phyloP scores from a whole-genome alignment of 2,888 invertebrate species.

The Meloe dianella region DNA sequence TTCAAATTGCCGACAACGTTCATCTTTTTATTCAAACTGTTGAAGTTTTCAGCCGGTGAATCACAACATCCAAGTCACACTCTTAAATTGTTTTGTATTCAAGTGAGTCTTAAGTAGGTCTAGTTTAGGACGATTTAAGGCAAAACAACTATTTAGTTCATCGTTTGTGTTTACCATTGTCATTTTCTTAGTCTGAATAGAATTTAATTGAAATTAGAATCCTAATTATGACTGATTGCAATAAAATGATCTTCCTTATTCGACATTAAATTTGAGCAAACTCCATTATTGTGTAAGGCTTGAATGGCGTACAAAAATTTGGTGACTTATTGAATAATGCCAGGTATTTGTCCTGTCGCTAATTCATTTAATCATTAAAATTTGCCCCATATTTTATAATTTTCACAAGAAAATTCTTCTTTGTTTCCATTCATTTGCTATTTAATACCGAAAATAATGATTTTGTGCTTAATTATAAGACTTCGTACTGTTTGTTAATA shows the following conservation, averaged over 20 bases:
- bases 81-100: background rate
- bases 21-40: no score
- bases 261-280: background rate
- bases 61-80: background rate
- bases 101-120: no score
- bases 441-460: background rate
- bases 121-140: no score
- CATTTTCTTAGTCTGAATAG: no score
- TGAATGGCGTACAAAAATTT: background rate
- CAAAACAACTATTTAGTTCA: no score
- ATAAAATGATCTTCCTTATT: background rate
- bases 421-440: background rate
- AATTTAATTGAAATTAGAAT: background rate
- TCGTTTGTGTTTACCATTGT: no score
- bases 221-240: background rate
- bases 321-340: background rate
- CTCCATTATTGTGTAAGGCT: no score
- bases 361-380: background rate
- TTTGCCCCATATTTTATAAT: background rate
- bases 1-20: background rate
- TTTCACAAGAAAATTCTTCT: background rate
- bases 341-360: background rate
- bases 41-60: background rate
- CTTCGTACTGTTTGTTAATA: background rate
- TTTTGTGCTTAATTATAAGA: background rate